These are phyloP conservation scores for Orchesella cincta DNA, from an alignment of 1,140 invertebrate species.

Conservation along the genomic window DNA sequence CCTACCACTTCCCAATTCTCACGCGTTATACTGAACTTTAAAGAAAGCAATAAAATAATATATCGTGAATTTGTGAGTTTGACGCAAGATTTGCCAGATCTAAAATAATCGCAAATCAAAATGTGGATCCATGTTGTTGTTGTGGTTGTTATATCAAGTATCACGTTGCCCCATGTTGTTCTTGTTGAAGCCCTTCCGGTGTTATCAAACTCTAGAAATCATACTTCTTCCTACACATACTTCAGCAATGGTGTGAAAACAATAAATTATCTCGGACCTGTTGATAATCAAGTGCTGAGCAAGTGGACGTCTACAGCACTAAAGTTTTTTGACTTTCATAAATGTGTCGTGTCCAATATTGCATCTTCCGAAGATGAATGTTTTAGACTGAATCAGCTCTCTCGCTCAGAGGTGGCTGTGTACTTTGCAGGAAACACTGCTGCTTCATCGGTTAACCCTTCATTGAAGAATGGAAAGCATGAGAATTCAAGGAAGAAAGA, in stretches of 20 bases:
- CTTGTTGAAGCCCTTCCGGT: neutral
- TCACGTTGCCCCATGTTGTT: neutral
- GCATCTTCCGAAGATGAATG: conserved; percentile 46
- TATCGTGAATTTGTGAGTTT: no score
- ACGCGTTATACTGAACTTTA: no score
- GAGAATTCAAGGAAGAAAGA: neutral
- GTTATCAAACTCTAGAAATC: neutral
- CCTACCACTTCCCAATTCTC: no score
- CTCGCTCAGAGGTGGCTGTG: conserved; percentile 32
- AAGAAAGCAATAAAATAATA: no score
- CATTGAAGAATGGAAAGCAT: neutral
- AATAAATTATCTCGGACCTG: neutral
- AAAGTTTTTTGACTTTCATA: conserved; percentile 47
- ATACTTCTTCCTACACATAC: neutral
- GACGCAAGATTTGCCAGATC: no score
- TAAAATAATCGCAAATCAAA: neutral
- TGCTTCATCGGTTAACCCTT: neutral
- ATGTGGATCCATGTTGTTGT: neutral
- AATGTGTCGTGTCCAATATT: conserved; percentile 37
- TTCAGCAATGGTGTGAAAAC: neutral
- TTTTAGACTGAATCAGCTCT: conserved; percentile 37
- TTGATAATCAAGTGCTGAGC: conserved; percentile 20
- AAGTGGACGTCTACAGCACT: conserved; percentile 43
- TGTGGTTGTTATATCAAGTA: neutral
- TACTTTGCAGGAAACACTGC: conserved; percentile 30